Percentiles rank a stretch among this genome's conserved stretches.
phyloP scores from a whole-genome alignment of 2,797 vertebrate species.

The Anisognathus igniventris region DNA sequence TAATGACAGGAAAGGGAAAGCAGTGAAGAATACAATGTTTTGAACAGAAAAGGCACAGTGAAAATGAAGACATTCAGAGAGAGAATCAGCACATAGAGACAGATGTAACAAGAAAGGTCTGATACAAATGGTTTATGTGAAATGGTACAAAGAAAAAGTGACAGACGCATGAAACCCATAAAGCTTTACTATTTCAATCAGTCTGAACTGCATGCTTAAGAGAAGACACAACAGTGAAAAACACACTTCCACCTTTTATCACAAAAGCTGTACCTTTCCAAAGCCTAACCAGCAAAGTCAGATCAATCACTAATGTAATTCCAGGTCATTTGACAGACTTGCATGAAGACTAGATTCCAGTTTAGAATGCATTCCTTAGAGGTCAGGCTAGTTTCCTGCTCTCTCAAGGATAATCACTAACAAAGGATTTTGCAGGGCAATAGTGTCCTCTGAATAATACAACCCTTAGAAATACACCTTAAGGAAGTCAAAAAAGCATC shows the following conservation, averaged over 20 bases:
- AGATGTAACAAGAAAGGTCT: background rate
- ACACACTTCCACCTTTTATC: background rate
- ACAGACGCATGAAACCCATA: background rate
- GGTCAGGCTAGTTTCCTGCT: background rate
- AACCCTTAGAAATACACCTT: background rate
- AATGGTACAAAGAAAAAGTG: background rate
- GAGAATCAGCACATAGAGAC: background rate
- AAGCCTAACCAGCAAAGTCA: background rate
- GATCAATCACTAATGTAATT: background rate
- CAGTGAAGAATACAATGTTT: background rate
- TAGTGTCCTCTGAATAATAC: background rate
- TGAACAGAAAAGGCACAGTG: background rate
- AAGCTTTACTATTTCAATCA: background rate
- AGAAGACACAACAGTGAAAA: background rate
- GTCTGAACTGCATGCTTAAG: background rate
- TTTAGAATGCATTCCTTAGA: rapidly evolving
- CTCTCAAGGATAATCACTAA: background rate
- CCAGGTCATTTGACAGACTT: background rate
- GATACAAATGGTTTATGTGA: background rate
- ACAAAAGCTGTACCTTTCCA: background rate
- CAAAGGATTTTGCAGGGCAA: background rate
- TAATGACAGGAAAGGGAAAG: background rate
- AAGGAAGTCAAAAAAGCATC: background rate
- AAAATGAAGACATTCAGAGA: background rate
- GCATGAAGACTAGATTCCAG: background rate